phyloP scores from a whole-genome alignment of 1,140 invertebrate species.

The Caenorhabditis latens region DNA sequence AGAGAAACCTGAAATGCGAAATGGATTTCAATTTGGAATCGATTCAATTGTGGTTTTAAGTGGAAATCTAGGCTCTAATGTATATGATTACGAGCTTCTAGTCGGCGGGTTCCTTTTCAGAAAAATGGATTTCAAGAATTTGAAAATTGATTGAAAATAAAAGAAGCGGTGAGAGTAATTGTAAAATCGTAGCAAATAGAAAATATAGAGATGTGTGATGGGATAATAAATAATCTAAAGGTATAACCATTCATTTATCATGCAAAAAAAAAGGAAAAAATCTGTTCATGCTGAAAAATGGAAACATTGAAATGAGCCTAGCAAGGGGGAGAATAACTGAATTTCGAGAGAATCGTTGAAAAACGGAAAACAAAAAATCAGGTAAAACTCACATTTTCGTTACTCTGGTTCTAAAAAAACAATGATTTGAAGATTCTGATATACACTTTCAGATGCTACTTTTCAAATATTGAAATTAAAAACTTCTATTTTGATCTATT shows the following conservation, averaged over 20 bases:
- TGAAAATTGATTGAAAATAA: not conserved
- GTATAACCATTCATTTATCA: not conserved
- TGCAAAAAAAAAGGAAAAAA: not conserved
- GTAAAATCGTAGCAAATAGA: not conserved
- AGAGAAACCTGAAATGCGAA: slow-evolving; percentile 66
- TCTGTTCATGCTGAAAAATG: not conserved
- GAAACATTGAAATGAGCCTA: not conserved
- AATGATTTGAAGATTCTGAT: not conserved
- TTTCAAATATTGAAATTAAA: no score
- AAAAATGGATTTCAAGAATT: not conserved
- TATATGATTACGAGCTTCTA: slow-evolving; percentile 17
- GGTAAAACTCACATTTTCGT: slow-evolving; percentile 52
- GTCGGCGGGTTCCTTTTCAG: not conserved
- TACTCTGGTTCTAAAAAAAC: slow-evolving; percentile 51
- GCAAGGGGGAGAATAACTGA: slow-evolving; percentile 19
- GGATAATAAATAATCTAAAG: slow-evolving; percentile 1
- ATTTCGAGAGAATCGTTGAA: not conserved
- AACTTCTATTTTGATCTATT: not conserved
- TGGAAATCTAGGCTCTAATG: slow-evolving; percentile 10
- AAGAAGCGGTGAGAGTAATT: slow-evolving; percentile 2
- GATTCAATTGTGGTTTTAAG: not conserved
- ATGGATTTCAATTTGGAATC: not conserved
- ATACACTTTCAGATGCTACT: not conserved
- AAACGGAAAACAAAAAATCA: slow-evolving; percentile 20
- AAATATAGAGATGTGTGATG: not conserved